Conservation (phyloP, 2,888 invertebrate species). For the Halocaridina rubra region DNA sequence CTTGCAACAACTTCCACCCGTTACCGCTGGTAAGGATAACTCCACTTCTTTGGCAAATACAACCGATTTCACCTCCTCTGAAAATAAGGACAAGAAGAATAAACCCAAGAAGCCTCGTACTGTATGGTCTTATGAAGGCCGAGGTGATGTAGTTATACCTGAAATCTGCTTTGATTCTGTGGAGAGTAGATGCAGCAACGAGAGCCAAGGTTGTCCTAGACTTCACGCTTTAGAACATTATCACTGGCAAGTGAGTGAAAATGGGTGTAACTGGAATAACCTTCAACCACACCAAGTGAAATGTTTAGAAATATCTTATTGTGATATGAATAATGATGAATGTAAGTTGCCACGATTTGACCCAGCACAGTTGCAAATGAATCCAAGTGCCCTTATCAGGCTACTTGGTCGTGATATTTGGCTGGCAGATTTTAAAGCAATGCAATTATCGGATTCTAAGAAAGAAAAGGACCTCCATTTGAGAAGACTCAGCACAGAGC, state of each 20-base stretch:
- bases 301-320: conserved; percentile 16
- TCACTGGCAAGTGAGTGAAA: conserved; percentile 25
- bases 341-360: neutral
- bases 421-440: conserved; percentile 1
- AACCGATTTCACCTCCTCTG: neutral
- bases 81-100: neutral
- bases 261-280: neutral
- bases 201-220: conserved; percentile 2
- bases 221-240: conserved; percentile 1
- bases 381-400: neutral
- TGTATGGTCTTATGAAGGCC: neutral
- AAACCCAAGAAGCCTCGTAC: neutral
- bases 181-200: neutral
- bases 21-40: neutral
- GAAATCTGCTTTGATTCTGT: conserved; percentile 30
- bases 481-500: conserved; percentile 9
- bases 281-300: neutral
- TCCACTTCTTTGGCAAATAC: neutral
- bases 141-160: neutral
- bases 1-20: too few species aligned
- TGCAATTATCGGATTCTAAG: neutral
- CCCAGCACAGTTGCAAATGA: neutral
- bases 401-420: neutral
- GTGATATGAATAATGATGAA: neutral
- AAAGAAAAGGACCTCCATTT: neutral